Conservation (phyloP, 2,113 vertebrate genomes). For the Chunga burmeisteri region DNA sequence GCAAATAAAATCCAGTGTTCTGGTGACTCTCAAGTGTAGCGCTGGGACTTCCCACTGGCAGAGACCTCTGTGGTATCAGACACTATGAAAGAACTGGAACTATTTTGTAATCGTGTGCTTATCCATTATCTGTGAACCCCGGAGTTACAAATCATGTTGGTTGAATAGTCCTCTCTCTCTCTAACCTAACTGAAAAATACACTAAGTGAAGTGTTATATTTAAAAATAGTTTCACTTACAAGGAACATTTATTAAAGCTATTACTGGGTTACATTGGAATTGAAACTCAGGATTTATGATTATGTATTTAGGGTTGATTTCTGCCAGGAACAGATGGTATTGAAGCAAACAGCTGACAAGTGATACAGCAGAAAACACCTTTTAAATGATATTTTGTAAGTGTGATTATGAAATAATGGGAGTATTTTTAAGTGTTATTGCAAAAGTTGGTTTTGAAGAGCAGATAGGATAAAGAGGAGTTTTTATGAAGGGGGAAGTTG, state of each 20-base stretch:
- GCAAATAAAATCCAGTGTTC: not conserved
- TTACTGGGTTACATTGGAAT: not conserved
- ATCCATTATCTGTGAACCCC: not conserved
- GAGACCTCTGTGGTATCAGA: not conserved
- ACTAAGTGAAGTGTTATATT: not conserved
- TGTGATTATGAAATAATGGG: not conserved
- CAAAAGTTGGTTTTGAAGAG: not conserved
- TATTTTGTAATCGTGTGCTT: not conserved
- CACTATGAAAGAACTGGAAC: not conserved
- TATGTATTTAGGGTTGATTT: not conserved
- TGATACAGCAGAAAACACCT: not conserved
- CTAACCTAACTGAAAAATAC: not conserved
- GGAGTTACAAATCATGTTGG: not conserved
- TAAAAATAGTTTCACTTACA: not conserved
- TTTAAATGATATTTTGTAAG: not conserved
- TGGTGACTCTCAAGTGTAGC: not conserved
- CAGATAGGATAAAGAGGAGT: not conserved
- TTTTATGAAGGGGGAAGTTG: not conserved
- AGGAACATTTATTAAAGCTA: not conserved
- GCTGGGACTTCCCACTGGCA: not conserved
- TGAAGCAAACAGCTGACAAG: constrained; percentile 13
- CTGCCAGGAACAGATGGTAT: constrained; percentile 11
- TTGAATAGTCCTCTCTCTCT: not conserved
- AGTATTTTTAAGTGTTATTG: not conserved
- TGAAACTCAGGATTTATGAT: not conserved